These are phyloP conservation scores for Empidonax traillii DNA, from an alignment of 2,113 vertebrate genomes.

Conservation along the genomic window DNA sequence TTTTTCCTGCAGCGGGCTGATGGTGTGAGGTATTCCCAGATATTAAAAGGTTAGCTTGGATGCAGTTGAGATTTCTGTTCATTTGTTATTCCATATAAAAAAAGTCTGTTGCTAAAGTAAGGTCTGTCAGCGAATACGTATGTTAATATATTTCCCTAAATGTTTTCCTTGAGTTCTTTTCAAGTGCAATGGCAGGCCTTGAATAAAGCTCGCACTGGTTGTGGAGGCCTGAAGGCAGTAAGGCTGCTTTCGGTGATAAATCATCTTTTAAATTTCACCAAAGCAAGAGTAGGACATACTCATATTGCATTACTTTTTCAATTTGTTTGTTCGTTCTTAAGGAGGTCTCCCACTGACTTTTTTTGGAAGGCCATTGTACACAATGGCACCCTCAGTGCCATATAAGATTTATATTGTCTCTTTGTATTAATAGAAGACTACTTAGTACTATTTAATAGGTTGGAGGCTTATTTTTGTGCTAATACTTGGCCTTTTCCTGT, in stretches of 20 bases:
- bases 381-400: neutral
- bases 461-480: neutral
- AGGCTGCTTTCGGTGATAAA: neutral
- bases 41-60: neutral
- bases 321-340: constrained; percentile 3
- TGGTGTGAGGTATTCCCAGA: neutral
- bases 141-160: neutral
- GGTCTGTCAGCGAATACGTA: fast-evolving
- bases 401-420: neutral
- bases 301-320: neutral
- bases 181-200: fast-evolving
- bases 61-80: neutral
- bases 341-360: neutral
- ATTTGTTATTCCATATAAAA: neutral
- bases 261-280: neutral
- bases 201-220: neutral
- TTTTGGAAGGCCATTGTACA: neutral
- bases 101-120: neutral
- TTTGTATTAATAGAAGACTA: neutral
- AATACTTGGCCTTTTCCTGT: neutral
- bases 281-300: neutral
- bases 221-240: neutral
- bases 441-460: neutral
- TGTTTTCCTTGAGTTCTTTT: neutral
- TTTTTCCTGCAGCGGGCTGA: neutral